These are phyloP conservation scores for Hydrotaea cyrtoneurina DNA, from an alignment of 2,888 invertebrate species.

Conservation along the genomic window DNA sequence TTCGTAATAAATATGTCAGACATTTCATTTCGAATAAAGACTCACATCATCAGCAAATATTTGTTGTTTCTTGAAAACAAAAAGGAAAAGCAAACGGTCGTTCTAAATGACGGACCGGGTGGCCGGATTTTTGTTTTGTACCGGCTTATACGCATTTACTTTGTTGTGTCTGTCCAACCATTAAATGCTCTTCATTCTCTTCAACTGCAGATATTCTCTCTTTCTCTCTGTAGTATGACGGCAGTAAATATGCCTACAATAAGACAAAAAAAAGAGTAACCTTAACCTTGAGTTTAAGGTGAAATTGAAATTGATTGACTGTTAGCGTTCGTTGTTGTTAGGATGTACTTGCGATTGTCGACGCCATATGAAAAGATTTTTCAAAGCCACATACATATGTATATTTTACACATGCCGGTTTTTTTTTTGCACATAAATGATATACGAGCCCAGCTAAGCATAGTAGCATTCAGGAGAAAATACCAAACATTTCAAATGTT, in stretches of 20 bases:
- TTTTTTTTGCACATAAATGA: not conserved
- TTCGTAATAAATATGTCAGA: not conserved
- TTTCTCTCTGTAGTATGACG: not conserved
- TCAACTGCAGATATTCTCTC: not conserved
- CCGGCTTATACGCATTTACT: constrained; percentile 1
- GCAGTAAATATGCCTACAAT: not conserved
- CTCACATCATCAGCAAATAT: not conserved
- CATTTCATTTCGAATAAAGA: not conserved
- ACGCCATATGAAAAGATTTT: not conserved
- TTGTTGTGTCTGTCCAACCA: too few species aligned
- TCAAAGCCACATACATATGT: not conserved
- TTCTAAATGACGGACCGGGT: too few species aligned
- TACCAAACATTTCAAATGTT: too few species aligned
- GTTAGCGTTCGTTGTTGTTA: not conserved
- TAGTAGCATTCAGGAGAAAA: too few species aligned
- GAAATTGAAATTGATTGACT: constrained; percentile 36
- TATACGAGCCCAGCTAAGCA: too few species aligned
- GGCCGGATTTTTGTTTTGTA: not conserved
- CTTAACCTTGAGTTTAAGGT: constrained; percentile 55
- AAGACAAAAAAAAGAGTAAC: constrained; percentile 9
- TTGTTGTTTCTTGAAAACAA: not conserved
- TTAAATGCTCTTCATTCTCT: not conserved
- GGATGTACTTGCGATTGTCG: not conserved
- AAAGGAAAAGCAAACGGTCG: not conserved
- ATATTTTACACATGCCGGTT: not conserved